Percentiles rank a stretch among this genome's conserved stretches.
Conservation (phyloP, 2,888 invertebrate genomes). For the Hemaris fuciformis region DNA sequence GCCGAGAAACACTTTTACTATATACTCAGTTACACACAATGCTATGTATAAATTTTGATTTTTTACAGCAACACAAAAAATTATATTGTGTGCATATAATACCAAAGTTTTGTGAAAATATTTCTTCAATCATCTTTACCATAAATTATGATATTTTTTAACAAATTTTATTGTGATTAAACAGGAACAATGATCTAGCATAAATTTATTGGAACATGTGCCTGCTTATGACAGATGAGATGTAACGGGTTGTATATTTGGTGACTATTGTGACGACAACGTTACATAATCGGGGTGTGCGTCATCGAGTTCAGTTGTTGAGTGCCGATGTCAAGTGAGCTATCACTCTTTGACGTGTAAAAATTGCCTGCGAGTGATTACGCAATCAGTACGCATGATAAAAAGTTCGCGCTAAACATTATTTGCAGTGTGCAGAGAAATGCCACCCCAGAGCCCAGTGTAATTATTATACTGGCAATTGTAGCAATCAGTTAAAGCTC, state of each 20-base stretch:
- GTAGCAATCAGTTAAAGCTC: background rate
- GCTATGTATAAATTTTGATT: background rate
- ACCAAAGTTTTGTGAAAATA: too few relatives aligned
- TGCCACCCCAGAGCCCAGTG: background rate
- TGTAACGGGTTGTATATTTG: slow-evolving; percentile 17
- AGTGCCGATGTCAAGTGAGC: slow-evolving; percentile 17
- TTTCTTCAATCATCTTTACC: too few relatives aligned
- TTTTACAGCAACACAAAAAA: too few relatives aligned
- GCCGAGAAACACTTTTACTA: slow-evolving; percentile 18
- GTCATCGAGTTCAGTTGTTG: slow-evolving; percentile 32
- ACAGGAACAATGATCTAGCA: background rate
- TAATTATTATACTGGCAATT: background rate
- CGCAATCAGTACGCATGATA: background rate
- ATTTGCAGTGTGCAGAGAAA: background rate
- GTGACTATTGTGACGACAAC: slow-evolving; percentile 29
- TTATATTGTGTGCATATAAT: too few relatives aligned
- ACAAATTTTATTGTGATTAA: too few relatives aligned
- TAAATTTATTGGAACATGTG: background rate
- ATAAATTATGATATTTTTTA: too few relatives aligned
- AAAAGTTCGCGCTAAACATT: background rate
- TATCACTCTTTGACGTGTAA: background rate
- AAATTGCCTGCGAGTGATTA: background rate
- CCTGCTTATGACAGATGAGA: slow-evolving; percentile 32
- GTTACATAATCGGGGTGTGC: slow-evolving; percentile 35
- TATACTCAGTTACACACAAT: background rate